Base-by-base conservation (phyloP, 1,140 invertebrate genomes). In the Vanessa tameamea region DNA sequence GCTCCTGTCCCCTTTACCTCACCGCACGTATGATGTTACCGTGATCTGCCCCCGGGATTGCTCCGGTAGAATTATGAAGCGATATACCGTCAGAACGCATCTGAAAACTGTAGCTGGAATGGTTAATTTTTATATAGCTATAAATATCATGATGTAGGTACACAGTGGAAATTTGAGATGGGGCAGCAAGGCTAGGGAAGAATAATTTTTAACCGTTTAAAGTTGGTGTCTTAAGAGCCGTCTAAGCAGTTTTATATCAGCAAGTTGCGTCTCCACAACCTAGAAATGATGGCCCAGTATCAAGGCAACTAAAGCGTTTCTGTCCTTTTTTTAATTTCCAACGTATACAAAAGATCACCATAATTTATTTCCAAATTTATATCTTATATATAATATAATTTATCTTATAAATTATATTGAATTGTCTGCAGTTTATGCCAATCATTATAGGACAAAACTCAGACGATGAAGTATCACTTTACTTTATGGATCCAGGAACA, bases 401-500 rank as follows among this genome's bases (percentile, higher is more conserved):
- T 14, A 8, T 12, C n/a, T 51, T 15, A 51, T 51, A 51, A 15
- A n/a, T 15, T 15, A 51, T 9, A 14, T 61, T 37, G 3, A 61
- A 31, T 47, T 55, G 31, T 73, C 87, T 85, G 14, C 84, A 92
- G 90, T 92, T 90, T 63, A 89, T 89, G 83, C 85, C 90, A 16
- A 66, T 92, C 8, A 83, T 92, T 2, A 78, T 92, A 50, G 90
- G 90, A 16, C 90, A 92, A 71, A 88, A 90, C 71, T 90, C 90
- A 9, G 78, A 90, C 50, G 88, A 91, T 64, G 73, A 91, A 64
- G 75, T 92, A 47, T 83, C 81, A 0, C 75, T 92, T 13, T 89
- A 91, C 66, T 88, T 84, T 51, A 86, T 92, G 89, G 89, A 92
- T 70, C 89, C 90, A 0, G 89, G 86, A 57, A 78, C 82, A 0